Base-by-base conservation (phyloP, 2,888 invertebrate genomes). In the Keiferia lycopersicella region DNA sequence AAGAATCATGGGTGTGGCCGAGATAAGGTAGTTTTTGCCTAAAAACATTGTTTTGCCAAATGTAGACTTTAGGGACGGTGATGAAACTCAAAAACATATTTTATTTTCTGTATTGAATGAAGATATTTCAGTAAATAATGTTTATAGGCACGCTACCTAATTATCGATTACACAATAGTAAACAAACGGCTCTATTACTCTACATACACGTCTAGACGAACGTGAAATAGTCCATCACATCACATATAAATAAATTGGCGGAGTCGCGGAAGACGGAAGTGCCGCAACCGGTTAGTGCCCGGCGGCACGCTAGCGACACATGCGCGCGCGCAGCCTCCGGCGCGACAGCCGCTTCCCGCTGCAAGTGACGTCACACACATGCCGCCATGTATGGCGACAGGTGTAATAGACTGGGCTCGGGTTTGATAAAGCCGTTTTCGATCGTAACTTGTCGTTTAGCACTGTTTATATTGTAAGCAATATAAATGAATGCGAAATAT, bases 211-310 rank as follows among this genome's bases (percentile, higher is more conserved):
- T 56, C 34, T 56, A 56, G 56, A 56, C 56, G 26, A 56, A 30
- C 56, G 26, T 34, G 11, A 34, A 34, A 56, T 56, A 34, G 56
- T 16, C 56, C 8, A 56, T 56, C 30, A 22, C 30, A n/a, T n/a
- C n/a, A n/a, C n/a, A n/a, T n/a, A n/a, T n/a, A 34, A 34, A 56
- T 56, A 56, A 56, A 56, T 56, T 56, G 56, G 56, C 56, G n/a
- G 18, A 63, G 66, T 69, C 65, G 61, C 70, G 71, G 87, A 87
- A 86, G 87, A 77, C 84, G 88, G 87, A 88, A 88, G 79, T 75
- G 66, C 67, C 58, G 64, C 12, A 70, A 81, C 84, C 78, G 80
- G 83, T 82, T 66, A 58, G 69, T 66, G n/a, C 11, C n/a, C n/a
- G n/a, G 34, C 68, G 66, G 72, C 71, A 73, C 75, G 71, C 73